Conservation (phyloP, 2,888 invertebrate genomes). For the Caenorhabditis sulstoni region DNA sequence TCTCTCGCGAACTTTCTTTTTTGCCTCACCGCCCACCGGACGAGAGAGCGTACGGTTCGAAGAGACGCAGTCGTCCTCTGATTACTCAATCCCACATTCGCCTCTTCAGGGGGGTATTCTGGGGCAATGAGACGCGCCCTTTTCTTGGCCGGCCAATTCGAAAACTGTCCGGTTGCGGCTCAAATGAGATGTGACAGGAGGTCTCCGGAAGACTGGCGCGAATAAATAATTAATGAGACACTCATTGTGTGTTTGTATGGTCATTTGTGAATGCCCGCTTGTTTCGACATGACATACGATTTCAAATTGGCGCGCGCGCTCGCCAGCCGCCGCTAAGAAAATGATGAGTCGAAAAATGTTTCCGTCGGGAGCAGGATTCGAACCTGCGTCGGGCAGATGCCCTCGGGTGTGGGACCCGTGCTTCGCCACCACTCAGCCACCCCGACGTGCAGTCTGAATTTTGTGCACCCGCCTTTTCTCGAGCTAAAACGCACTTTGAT, state of each 20-base stretch:
- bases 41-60: conserved; percentile 11
- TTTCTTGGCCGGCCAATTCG: conserved; percentile 20
- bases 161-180: conserved; percentile 47
- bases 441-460: not conserved
- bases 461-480: not conserved
- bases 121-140: no score
- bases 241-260: conserved; percentile 38
- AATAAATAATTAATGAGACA: conserved; percentile 58
- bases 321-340: not conserved
- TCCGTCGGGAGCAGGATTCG: not conserved
- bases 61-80: conserved; percentile 29
- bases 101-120: no score
- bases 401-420: not conserved
- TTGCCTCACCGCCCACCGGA: conserved; percentile 41
- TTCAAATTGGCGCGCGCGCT: conserved; percentile 30
- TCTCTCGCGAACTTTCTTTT: conserved; percentile 44
- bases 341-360: not conserved
- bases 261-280: conserved; percentile 36
- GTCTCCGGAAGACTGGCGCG: conserved; percentile 33
- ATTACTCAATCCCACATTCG: conserved; percentile 32
- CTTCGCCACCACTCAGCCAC: not conserved
- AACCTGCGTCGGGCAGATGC: not conserved
- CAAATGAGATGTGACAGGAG: conserved; percentile 55
- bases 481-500: no score
- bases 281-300: conserved; percentile 49